Percentiles rank a stretch among this genome's conserved stretches.
phyloP scores from a whole-genome alignment of 1,140 invertebrate genomes.

The Theocolax elegans region DNA sequence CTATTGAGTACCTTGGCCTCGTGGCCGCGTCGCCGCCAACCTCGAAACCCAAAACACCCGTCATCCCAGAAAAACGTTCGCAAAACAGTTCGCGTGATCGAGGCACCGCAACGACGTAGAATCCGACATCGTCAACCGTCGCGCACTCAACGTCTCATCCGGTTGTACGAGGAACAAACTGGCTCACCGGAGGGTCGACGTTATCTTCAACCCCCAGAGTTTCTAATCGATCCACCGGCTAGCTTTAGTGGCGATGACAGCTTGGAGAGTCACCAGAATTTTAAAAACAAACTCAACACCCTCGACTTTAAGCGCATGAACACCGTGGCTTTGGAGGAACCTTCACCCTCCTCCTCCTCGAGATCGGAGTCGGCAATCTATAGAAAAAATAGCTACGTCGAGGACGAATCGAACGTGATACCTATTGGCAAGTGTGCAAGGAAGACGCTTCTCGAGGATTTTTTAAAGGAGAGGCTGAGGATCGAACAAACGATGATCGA shows the following conservation, averaged over 20 bases:
- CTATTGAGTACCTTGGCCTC: slow-evolving; percentile 4
- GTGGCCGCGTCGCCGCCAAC: not conserved
- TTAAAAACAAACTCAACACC: slow-evolving; percentile 55
- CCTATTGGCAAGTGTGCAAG: slow-evolving; percentile 14
- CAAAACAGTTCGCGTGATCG: slow-evolving; percentile 14
- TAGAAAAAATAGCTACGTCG: slow-evolving; percentile 22
- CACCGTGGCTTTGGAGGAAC: slow-evolving; percentile 54
- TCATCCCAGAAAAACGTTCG: not conserved
- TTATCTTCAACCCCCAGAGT: slow-evolving; percentile 48
- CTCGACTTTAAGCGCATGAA: slow-evolving; percentile 61
- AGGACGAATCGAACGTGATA: not conserved
- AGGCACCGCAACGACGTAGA: not conserved
- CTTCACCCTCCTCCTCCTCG: no score
- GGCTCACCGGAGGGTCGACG: slow-evolving; percentile 23
- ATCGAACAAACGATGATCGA: slow-evolving; percentile 53
- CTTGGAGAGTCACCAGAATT: slow-evolving; percentile 44
- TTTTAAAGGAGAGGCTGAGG: slow-evolving; percentile 43
- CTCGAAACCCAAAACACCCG: not conserved
- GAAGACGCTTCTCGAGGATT: slow-evolving; percentile 41
- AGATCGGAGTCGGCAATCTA: not conserved
- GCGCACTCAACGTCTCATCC: slow-evolving; percentile 28
- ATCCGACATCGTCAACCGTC: not conserved
- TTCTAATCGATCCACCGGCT: slow-evolving; percentile 55
- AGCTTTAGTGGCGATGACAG: slow-evolving; percentile 48
- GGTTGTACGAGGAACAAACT: slow-evolving; percentile 42